These are phyloP conservation scores for Merluccius polli DNA, from an alignment of 2,797 vertebrate genomes.

Conservation along the genomic window DNA sequence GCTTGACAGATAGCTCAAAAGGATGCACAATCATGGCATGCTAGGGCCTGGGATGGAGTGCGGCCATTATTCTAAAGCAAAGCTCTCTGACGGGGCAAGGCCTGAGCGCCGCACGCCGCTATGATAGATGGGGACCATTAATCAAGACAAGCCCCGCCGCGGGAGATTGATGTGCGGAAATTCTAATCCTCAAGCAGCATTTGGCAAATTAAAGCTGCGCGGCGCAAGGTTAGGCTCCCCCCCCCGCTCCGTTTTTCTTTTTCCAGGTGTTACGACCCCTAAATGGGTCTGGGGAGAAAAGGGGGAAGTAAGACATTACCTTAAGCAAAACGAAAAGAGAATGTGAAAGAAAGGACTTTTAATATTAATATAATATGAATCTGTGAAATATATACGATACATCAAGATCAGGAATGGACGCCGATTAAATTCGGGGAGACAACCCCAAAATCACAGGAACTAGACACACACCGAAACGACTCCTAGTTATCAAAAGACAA, in stretches of 20 bases:
- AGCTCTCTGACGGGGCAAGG: constrained; percentile 69
- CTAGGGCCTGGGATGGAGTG: constrained; percentile 62
- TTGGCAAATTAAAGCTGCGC: constrained; percentile 74
- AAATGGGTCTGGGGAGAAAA: constrained; percentile 34
- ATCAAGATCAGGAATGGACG: too few species aligned
- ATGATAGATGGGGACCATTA: constrained; percentile 77
- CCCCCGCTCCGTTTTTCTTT: background rate
- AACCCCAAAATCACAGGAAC: too few species aligned
- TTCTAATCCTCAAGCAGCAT: constrained; percentile 76
- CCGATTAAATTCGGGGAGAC: too few species aligned
- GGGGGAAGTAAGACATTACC: too few species aligned
- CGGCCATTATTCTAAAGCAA: constrained; percentile 77
- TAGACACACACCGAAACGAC: too few species aligned
- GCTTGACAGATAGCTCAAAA: constrained; percentile 67
- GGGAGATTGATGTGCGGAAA: constrained; percentile 76
- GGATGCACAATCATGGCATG: constrained; percentile 72
- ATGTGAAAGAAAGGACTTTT: too few species aligned
- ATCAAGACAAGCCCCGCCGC: constrained; percentile 63
- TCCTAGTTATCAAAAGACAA: too few species aligned
- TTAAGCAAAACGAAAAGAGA: too few species aligned
- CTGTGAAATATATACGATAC: too few species aligned
- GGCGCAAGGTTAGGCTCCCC: constrained; percentile 64
- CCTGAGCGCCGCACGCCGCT: constrained; percentile 61
- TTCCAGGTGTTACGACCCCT: background rate
- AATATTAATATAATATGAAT: too few species aligned